A percentile compares a stretch with the other conserved stretches of the same genome.
Evolutionary conservation across 1,140 invertebrate genomes (phyloP).

Genomic region (Sarcophaga peregrina): DNA sequence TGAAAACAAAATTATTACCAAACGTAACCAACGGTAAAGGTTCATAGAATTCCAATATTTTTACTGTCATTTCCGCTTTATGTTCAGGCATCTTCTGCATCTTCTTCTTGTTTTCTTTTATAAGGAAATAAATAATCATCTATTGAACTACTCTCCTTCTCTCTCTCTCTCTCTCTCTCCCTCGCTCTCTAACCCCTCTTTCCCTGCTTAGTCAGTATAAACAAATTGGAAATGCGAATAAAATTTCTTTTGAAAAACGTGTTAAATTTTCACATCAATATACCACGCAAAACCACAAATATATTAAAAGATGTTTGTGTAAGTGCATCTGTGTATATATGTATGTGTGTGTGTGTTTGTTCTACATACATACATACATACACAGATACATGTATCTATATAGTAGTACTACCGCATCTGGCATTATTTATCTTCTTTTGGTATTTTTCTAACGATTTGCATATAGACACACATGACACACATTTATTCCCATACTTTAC

Average conservation of each 20-base stretch:
- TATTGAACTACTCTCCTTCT: too few species aligned
- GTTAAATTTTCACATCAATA: background rate
- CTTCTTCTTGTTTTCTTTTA: too few species aligned
- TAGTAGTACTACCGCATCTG: background rate
- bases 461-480: constrained; percentile 17
- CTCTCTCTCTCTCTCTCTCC: too few species aligned
- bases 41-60: too few species aligned
- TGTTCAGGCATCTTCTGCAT: too few species aligned
- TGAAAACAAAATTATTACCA: too few species aligned
- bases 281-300: background rate
- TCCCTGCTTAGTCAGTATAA: too few species aligned
- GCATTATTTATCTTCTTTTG: constrained; percentile 2
- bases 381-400: background rate
- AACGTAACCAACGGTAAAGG: too few species aligned
- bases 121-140: too few species aligned
- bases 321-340: background rate
- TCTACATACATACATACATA: background rate
- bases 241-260: background rate
- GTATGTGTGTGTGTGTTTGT: background rate
- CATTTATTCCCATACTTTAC: background rate
- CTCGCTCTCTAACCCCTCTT: too few species aligned
- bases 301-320: background rate
- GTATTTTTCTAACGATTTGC: constrained; percentile 8
- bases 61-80: too few species aligned
- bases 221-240: too few species aligned